phyloP scores from a whole-genome alignment of 2,888 invertebrate genomes.

The Blastobasis lacticolella region DNA sequence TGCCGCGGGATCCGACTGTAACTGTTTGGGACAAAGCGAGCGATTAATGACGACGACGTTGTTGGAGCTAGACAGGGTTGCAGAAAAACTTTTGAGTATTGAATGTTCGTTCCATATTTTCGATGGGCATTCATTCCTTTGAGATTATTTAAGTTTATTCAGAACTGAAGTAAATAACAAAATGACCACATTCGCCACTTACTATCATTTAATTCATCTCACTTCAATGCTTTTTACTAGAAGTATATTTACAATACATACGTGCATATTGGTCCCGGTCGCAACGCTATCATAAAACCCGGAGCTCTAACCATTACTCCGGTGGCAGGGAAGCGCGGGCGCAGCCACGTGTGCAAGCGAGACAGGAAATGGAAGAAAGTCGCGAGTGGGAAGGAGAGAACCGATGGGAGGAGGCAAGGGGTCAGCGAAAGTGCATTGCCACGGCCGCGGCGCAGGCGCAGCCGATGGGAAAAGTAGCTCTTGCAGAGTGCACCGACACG shows the following conservation, averaged over 20 bases:
- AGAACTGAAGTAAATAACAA: too few species aligned
- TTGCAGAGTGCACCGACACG: slow-evolving; percentile 48
- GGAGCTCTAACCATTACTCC: slow-evolving; percentile 27
- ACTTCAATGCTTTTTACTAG: too few species aligned
- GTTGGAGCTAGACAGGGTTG: too few species aligned
- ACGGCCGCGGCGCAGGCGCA: slow-evolving; percentile 57
- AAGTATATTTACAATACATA: too few species aligned
- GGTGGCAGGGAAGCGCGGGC: slow-evolving; percentile 64
- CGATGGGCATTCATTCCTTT: too few species aligned
- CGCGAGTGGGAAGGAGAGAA: slow-evolving; percentile 48
- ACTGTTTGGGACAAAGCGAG: background rate
- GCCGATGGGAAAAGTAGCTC: slow-evolving; percentile 66
- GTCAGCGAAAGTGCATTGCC: slow-evolving; percentile 75
- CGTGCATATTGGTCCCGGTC: slow-evolving; percentile 5
- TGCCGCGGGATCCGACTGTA: background rate
- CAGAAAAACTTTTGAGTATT: too few species aligned
- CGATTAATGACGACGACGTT: too few species aligned
- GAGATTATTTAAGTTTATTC: too few species aligned
- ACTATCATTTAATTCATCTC: too few species aligned
- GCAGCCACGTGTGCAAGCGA: slow-evolving; percentile 50
- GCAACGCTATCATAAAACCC: background rate
- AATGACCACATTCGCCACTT: too few species aligned
- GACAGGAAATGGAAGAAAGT: slow-evolving; percentile 47
- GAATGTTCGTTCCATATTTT: too few species aligned
- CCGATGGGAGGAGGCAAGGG: slow-evolving; percentile 64